Conservation (phyloP, 2,888 invertebrate genomes). For the Eutolmus rufibarbis region DNA sequence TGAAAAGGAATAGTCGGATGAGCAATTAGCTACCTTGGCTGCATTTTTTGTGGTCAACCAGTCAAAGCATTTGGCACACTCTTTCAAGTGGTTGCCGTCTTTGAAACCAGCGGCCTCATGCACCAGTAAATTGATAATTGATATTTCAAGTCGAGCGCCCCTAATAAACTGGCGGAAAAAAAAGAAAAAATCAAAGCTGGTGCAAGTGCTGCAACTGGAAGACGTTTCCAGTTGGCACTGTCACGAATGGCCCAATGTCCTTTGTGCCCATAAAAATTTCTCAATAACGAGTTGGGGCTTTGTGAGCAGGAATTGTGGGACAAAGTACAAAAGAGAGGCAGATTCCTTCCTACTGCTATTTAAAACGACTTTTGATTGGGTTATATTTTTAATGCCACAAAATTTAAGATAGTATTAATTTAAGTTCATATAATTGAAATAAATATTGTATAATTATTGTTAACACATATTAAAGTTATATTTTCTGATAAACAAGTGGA, state of each 20-base stretch:
- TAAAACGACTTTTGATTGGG: neutral
- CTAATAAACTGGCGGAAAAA: neutral
- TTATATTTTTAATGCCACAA: neutral
- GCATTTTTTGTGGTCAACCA: conserved; percentile 20
- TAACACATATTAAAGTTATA: too few relatives aligned
- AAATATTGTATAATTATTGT: too few relatives aligned
- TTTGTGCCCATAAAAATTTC: neutral
- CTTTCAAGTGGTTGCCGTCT: neutral
- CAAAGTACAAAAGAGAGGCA: neutral
- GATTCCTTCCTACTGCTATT: neutral
- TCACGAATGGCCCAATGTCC: neutral
- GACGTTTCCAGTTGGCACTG: neutral
- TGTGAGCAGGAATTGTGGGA: neutral
- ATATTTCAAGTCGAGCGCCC: neutral
- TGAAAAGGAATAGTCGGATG: conserved; percentile 6
- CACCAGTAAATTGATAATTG: neutral
- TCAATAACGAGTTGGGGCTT: neutral
- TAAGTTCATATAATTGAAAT: too few relatives aligned
- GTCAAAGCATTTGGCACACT: conserved; percentile 15
- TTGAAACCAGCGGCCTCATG: neutral
- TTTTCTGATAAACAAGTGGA: too few relatives aligned
- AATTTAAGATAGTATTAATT: neutral
- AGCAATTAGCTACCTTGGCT: conserved; percentile 3
- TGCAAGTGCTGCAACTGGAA: neutral
- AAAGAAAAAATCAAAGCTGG: neutral